Base-by-base conservation (phyloP, 2,888 invertebrate genomes). In the Spisula solida region DNA sequence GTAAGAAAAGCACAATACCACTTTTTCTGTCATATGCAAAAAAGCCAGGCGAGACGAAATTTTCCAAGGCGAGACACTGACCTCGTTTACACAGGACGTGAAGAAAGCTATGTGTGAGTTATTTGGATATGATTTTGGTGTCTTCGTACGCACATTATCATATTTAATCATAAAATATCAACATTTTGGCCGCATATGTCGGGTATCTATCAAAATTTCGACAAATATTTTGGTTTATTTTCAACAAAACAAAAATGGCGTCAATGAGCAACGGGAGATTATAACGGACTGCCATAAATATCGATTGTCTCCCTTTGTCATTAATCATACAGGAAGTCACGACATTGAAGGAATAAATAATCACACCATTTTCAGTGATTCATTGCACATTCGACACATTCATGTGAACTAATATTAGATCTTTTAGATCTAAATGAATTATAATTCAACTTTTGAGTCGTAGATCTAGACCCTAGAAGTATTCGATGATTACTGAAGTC, bases 1-100 rank as follows among this genome's bases (percentile, higher is more conserved):
- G 16, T 25, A 82, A 14, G 25, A 81, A 81, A 34, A 41, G 41
- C 34, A 55, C 8, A 34, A 56, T 86, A 82, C 86, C 81, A 56
- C 5, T 56, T 70, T 70, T 70, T 56, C 78, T 34, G 34, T 70
- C 48, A 75, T 81, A 86, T 75, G 81, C 82, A 55, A 47, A 75
- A 86, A 82, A 89, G 84, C 88, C 92, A 91, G 90, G 92, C 90
- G 92, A 92, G 90, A 92, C 92, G 86, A 90, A 90, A 87, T 66
- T 79, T 86, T 86, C 78, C 78, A 84, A 91, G 91, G 91, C 91
- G 91, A 91, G 91, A 91, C 91, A 91, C 82, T 90, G 91, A 88
- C 89, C 91, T 84, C 84, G 55, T 82, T 87, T 56, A 60, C 79
- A 79, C 82, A 41, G 31, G 10, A 80, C 16, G 55, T n/a, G 29